Conservation (phyloP, 37 sponge, comb jelly and placozoan species). For the Crambe crambe region DNA sequence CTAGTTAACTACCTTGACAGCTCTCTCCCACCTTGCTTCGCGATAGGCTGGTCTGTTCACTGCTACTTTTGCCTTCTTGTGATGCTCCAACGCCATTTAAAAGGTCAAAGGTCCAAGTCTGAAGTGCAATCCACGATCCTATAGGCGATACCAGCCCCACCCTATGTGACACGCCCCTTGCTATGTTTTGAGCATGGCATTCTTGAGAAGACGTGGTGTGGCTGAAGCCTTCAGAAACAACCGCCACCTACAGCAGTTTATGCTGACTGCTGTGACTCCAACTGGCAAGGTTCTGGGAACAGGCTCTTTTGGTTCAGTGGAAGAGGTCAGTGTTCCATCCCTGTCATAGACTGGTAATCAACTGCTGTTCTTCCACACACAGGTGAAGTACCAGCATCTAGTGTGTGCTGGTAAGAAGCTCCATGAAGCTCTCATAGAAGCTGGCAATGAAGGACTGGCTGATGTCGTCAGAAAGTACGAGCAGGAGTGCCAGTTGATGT, state of each 20-base stretch:
- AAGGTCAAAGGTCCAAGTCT: too few species aligned
- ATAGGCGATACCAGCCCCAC: too few species aligned
- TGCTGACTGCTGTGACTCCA: not conserved
- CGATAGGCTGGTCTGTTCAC: conserved; percentile 65
- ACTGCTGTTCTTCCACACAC: too few species aligned
- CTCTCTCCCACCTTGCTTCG: conserved; percentile 71
- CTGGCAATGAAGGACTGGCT: not conserved
- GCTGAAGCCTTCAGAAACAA: not conserved
- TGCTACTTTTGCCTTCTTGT: conserved; percentile 50
- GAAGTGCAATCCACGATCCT: too few species aligned
- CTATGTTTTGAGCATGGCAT: too few species aligned
- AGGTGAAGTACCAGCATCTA: not conserved
- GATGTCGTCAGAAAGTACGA: not conserved
- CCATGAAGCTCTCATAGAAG: not conserved
- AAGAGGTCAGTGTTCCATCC: not conserved
- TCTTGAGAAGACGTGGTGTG: not conserved
- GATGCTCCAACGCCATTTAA: conserved; percentile 64
- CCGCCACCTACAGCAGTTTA: conserved; percentile 34
- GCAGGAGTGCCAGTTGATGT: conserved; percentile 25
- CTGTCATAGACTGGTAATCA: too few species aligned
- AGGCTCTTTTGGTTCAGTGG: not conserved
- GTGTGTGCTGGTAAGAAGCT: conserved; percentile 3
- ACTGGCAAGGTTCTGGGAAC: not conserved
- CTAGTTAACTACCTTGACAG: conserved; percentile 72
- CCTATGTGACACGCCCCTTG: too few species aligned